Evolutionary conservation across 2,797 vertebrate genomes (phyloP).

Genomic region (Anguilla megastoma): DNA sequence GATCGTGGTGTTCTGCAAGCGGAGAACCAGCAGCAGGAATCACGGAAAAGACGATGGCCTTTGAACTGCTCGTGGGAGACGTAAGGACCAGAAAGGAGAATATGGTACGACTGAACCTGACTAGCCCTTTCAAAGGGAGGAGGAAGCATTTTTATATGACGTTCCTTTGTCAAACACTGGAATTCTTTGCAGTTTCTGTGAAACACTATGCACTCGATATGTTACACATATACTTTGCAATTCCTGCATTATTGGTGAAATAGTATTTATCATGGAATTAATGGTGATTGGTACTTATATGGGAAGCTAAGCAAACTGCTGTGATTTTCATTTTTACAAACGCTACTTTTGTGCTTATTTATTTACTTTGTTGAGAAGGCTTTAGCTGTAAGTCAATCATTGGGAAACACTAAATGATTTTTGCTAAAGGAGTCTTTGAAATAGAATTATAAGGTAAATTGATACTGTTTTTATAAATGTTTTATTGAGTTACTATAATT

Average conservation of each 20-base stretch:
- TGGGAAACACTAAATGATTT: constrained; percentile 36
- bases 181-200: constrained; percentile 76
- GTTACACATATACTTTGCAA: constrained; percentile 40
- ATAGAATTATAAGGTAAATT: constrained; percentile 42
- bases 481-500: constrained; percentile 50
- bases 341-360: constrained; percentile 44
- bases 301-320: constrained; percentile 40
- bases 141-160: not conserved
- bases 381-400: constrained; percentile 40
- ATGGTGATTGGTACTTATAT: constrained; percentile 51
- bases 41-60: constrained; percentile 59
- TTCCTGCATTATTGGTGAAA: constrained; percentile 30
- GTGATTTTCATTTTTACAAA: constrained; percentile 37
- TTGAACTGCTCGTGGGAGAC: constrained; percentile 53
- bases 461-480: constrained; percentile 55
- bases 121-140: constrained; percentile 23
- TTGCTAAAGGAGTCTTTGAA: constrained; percentile 35
- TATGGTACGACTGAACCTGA: constrained; percentile 45
- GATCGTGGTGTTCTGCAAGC: constrained; percentile 70
- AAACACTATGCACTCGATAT: constrained; percentile 67
- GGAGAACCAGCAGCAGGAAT: constrained; percentile 48
- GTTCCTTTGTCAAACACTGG: constrained; percentile 58
- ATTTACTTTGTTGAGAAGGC: constrained; percentile 38
- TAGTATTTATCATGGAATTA: constrained; percentile 17
- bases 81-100: not conserved